Conservation (phyloP, 2,113 vertebrate species). For the Stercorarius parasiticus region DNA sequence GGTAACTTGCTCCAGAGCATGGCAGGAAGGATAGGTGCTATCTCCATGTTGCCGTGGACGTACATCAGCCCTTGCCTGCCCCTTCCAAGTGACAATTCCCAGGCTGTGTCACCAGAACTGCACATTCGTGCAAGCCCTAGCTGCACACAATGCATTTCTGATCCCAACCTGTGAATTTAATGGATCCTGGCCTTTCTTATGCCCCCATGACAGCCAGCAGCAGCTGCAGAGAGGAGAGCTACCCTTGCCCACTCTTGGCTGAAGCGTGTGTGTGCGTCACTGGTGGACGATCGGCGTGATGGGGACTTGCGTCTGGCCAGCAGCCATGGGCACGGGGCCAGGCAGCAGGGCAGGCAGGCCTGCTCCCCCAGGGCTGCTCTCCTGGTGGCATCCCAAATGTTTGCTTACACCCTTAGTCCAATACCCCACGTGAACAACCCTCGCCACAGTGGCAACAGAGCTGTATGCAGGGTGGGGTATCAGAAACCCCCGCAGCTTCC, state of each 20-base stretch:
- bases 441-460: not conserved
- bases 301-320: not conserved
- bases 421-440: too few relatives aligned
- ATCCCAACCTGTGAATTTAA: not conserved
- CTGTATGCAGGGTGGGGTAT: accelerated
- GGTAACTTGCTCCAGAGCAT: not conserved
- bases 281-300: accelerated
- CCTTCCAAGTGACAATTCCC: not conserved
- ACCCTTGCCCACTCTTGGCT: not conserved
- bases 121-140: accelerated
- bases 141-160: not conserved
- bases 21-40: not conserved
- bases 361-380: not conserved
- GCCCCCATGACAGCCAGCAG: accelerated
- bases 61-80: not conserved
- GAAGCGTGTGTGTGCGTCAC: accelerated
- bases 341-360: not conserved
- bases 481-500: not conserved
- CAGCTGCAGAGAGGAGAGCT: not conserved
- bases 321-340: not conserved
- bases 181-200: accelerated
- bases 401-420: not conserved
- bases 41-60: not conserved
- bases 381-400: not conserved
- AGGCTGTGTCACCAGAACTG: not conserved